phyloP scores from a whole-genome alignment of 2,888 invertebrate species.

The Leistus spinibarbis region DNA sequence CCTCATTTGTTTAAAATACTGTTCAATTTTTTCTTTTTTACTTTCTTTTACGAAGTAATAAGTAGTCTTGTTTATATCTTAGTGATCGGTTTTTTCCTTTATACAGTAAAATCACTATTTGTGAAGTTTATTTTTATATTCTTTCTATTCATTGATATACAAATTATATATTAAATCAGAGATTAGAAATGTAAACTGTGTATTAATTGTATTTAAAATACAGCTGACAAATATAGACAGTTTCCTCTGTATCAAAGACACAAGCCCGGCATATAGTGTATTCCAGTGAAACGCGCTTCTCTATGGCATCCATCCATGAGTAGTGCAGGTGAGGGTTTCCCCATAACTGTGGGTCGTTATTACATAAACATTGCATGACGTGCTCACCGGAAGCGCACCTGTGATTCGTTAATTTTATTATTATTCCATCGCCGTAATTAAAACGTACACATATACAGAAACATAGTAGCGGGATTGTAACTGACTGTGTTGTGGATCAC shows the following conservation, averaged over 20 bases:
- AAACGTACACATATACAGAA: slow-evolving; percentile 39
- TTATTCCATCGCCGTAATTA: slow-evolving; percentile 49
- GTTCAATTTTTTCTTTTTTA: too few relatives aligned
- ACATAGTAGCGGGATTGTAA: background rate
- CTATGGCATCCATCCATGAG: too few relatives aligned
- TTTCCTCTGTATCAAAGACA: background rate
- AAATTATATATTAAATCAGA: background rate
- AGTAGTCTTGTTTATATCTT: too few relatives aligned
- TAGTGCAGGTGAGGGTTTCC: background rate
- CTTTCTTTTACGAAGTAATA: too few relatives aligned
- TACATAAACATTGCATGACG: slow-evolving; percentile 39
- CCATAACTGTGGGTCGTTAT: slow-evolving; percentile 8
- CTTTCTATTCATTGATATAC: background rate
- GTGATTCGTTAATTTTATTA: slow-evolving; percentile 53
- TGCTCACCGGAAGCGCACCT: slow-evolving; percentile 50
- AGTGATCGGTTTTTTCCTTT: too few relatives aligned
- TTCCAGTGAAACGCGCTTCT: too few relatives aligned
- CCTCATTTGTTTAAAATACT: too few relatives aligned
- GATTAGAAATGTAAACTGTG: background rate
- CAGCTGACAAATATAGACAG: background rate
- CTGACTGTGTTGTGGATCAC: background rate
- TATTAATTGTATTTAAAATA: background rate
- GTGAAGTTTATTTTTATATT: too few relatives aligned
- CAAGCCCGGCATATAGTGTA: too few relatives aligned
- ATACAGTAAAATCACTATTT: too few relatives aligned